A percentile compares a stretch with the other conserved stretches of the same genome.
Evolutionary conservation across 2,888 invertebrate species (phyloP).

Genomic region (Synergus gifuensis): DNA sequence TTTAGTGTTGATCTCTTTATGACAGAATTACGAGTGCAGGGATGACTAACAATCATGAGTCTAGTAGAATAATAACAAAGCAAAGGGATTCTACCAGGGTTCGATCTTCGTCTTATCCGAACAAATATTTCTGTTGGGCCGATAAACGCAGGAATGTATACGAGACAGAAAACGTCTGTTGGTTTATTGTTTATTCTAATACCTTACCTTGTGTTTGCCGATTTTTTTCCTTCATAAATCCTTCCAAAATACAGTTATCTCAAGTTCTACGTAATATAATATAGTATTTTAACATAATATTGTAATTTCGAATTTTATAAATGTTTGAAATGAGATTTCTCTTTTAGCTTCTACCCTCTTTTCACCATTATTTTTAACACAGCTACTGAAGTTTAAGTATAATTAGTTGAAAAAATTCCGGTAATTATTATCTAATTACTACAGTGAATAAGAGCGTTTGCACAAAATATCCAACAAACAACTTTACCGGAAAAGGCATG

Average conservation of each 20-base stretch:
- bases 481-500: neutral
- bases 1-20: neutral
- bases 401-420: too few relatives aligned
- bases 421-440: too few relatives aligned
- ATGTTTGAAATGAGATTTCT: too few relatives aligned
- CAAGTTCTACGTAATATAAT: too few relatives aligned
- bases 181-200: neutral
- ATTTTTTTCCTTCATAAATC: neutral
- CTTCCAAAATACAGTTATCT: too few relatives aligned
- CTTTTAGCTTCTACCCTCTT: too few relatives aligned
- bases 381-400: too few relatives aligned
- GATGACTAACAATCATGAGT: too few relatives aligned
- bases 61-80: neutral
- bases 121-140: slow-evolving; percentile 26
- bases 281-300: too few relatives aligned
- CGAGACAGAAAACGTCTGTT: neutral
- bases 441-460: too few relatives aligned
- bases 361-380: too few relatives aligned
- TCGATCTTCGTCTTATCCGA: slow-evolving; percentile 11
- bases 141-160: slow-evolving; percentile 14
- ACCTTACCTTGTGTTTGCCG: slow-evolving; percentile 8
- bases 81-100: neutral
- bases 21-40: neutral
- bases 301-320: too few relatives aligned
- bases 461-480: slow-evolving; percentile 11